Evolutionary conservation across 2,888 invertebrate genomes (phyloP), one percentile per base, ranked within the genome.

Genomic region (Hololepta plana): DNA sequence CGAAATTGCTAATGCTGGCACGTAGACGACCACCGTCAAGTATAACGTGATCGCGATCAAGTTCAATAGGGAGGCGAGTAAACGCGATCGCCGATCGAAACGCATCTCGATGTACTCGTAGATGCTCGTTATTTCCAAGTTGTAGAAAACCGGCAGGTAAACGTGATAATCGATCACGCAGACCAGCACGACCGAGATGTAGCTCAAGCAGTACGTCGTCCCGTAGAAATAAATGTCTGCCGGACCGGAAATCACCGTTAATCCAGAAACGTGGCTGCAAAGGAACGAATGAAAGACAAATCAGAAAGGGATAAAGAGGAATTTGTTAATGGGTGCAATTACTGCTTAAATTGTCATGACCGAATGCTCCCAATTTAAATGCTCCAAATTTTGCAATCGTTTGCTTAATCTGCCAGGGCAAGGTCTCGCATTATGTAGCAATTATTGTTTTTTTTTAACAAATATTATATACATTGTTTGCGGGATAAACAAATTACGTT

Each of bases 211-310:
- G 42, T 74, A 76, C 37, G 69, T 67, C 1, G 70, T 69, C 3
- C 80, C 80, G 43, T 67, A 66, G 15, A 64, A 55, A 44, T 79
- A 80, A 35, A 77, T 67, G 43, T 80, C 79, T 1, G 75, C 67
- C 0, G 79, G 77, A 6, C 74, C 63, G 1, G 74, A 79, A 6
- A 80, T 57, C 6, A 80, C 51, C 1, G 76, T 75, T 23, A 80
- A 68, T 15, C 76, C 77, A 3, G 77, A 77, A 38, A 76, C 52
- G 35, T 75, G 73, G 42, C 76, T 76, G 49, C 20, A 55, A 51
- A n/a, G n/a, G n/a, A n/a, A n/a, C n/a, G n/a, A n/a, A n/a, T n/a
- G n/a, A n/a, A n/a, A n/a, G n/a, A n/a, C n/a, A n/a, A n/a, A n/a
- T n/a, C n/a, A n/a, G n/a, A n/a, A n/a, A n/a, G n/a, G n/a, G n/a